Conservation (phyloP, 1,140 invertebrate genomes). For the Megathymus violae region DNA sequence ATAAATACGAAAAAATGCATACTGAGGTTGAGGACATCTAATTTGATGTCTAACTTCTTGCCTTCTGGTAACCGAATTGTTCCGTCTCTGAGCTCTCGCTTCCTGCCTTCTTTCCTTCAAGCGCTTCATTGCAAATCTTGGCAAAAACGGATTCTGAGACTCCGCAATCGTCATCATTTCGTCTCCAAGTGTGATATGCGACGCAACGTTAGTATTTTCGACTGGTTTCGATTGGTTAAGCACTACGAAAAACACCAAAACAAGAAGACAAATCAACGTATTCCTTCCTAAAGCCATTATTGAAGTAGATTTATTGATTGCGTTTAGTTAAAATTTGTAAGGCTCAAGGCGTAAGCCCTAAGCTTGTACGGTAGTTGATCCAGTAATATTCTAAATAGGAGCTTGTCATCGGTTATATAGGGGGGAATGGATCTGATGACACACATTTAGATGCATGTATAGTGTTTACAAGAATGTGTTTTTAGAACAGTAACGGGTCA, state of each 20-base stretch:
- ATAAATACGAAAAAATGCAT: slow-evolving; percentile 21
- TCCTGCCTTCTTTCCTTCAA: slow-evolving; percentile 62
- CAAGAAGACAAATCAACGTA: slow-evolving; percentile 39
- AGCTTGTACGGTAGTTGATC: slow-evolving; percentile 45
- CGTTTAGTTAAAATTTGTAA: neutral
- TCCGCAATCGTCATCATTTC: slow-evolving; percentile 75
- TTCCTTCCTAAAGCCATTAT: slow-evolving; percentile 35
- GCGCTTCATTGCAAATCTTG: slow-evolving; percentile 69
- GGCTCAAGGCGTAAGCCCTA: neutral
- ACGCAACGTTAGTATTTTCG: slow-evolving; percentile 40
- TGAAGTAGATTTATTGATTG: neutral
- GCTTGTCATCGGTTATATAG: slow-evolving; percentile 59
- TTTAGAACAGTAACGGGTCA: slow-evolving; percentile 76
- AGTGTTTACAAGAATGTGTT: slow-evolving; percentile 65
- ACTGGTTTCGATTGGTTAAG: slow-evolving; percentile 47
- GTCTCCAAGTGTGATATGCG: slow-evolving; percentile 19
- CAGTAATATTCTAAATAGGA: slow-evolving; percentile 46
- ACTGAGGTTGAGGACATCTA: slow-evolving; percentile 30
- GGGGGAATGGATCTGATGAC: slow-evolving; percentile 57
- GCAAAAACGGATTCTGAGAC: slow-evolving; percentile 67
- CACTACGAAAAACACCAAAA: slow-evolving; percentile 39
- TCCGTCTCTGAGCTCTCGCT: slow-evolving; percentile 48
- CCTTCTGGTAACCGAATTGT: neutral
- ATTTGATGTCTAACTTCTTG: neutral
- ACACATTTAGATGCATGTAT: slow-evolving; percentile 63